Percentiles rank a stretch among this genome's conserved stretches.
These are phyloP conservation scores for Eilema griseolum DNA, from an alignment of 2,888 invertebrate species.

Conservation along the genomic window DNA sequence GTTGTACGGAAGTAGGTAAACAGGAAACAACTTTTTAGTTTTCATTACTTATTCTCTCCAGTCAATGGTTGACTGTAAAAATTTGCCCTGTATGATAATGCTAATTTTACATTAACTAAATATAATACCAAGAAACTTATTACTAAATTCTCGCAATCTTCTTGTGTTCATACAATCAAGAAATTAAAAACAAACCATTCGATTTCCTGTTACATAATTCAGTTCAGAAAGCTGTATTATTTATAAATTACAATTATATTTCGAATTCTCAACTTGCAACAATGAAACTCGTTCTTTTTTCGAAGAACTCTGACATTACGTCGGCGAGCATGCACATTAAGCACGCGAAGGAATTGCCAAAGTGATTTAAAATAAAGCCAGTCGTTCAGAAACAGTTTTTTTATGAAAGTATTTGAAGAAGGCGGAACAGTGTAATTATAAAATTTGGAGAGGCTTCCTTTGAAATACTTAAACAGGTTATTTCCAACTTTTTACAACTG, in stretches of 20 bases:
- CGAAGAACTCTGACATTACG: slow-evolving; percentile 38
- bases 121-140: too few species aligned
- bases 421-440: slow-evolving; percentile 39
- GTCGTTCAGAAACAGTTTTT: slow-evolving; percentile 43
- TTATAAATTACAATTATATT: slow-evolving; percentile 20
- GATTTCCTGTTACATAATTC: slow-evolving; percentile 14
- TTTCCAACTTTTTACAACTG: neutral
- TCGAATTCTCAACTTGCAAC: slow-evolving; percentile 20
- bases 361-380: slow-evolving; percentile 30
- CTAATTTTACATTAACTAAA: too few species aligned
- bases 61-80: too few species aligned
- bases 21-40: too few species aligned
- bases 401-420: slow-evolving; percentile 42
- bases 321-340: slow-evolving; percentile 29
- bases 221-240: slow-evolving; percentile 21
- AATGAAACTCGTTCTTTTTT: slow-evolving; percentile 40
- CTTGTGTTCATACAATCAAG: neutral
- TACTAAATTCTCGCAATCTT: neutral
- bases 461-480: slow-evolving; percentile 15
- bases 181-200: neutral
- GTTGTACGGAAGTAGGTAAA: too few species aligned
- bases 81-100: too few species aligned
- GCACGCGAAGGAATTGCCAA: slow-evolving; percentile 31
- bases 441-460: slow-evolving; percentile 24
- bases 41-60: too few species aligned